Evolutionary conservation across 2,113 vertebrate species (phyloP).

Genomic region (Rafetus swinhoei): DNA sequence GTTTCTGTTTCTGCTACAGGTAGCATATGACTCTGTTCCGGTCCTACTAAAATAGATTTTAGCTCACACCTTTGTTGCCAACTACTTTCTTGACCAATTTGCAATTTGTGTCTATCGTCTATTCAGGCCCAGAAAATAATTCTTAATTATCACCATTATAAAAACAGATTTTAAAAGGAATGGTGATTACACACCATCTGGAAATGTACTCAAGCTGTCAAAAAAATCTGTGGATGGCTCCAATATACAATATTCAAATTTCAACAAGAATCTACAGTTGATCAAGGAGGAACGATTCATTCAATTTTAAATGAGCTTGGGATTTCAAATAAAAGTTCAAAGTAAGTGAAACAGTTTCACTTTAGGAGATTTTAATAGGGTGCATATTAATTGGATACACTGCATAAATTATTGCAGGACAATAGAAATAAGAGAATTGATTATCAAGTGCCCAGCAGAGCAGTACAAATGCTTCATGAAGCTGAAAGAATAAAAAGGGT

Average conservation of each 20-base stretch:
- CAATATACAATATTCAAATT: constrained; percentile 49
- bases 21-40: neutral
- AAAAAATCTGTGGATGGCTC: constrained; percentile 61
- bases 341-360: constrained; percentile 35
- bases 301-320: constrained; percentile 52
- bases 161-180: constrained; percentile 75
- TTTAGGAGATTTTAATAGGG: constrained; percentile 44
- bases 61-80: constrained; percentile 19
- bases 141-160: constrained; percentile 69
- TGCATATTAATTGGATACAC: constrained; percentile 51
- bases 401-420: constrained; percentile 43
- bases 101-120: constrained; percentile 17
- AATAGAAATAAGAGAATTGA: constrained; percentile 43
- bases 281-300: constrained; percentile 43
- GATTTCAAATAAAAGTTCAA: constrained; percentile 56
- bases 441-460: constrained; percentile 36
- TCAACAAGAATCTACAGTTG: constrained; percentile 53
- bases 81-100: constrained; percentile 55
- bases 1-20: neutral
- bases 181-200: constrained; percentile 65
- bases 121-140: constrained; percentile 65
- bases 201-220: constrained; percentile 67
- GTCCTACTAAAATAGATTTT: constrained; percentile 38
- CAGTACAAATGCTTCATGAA: neutral
- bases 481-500: neutral